Percentiles rank a stretch among this genome's conserved stretches.
Evolutionary conservation across 2,888 invertebrate species (phyloP).

Genomic region (Serrognathus titanus): DNA sequence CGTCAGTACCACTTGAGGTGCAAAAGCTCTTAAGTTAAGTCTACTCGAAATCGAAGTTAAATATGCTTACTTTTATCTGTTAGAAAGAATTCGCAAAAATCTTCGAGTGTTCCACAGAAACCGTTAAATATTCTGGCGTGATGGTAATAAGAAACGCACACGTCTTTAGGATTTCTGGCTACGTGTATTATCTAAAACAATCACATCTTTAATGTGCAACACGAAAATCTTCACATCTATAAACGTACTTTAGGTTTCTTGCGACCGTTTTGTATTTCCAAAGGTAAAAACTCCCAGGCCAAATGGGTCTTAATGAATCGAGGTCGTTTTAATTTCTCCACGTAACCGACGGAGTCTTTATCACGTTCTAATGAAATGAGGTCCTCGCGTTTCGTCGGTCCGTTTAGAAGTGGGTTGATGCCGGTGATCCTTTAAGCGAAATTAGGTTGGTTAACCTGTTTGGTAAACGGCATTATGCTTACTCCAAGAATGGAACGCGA

Average conservation of each 20-base stretch:
- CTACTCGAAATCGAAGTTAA: too few relatives aligned
- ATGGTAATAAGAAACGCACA: conserved; percentile 22
- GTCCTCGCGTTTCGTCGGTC: not conserved
- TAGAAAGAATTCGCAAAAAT: conserved; percentile 11
- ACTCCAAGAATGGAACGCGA: conserved; percentile 72
- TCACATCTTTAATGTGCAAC: too few relatives aligned
- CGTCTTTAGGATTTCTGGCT: conserved; percentile 24
- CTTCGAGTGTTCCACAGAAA: conserved; percentile 40
- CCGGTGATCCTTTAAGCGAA: too few relatives aligned
- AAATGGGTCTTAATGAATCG: conserved; percentile 26
- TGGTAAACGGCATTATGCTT: conserved; percentile 39
- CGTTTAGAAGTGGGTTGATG: not conserved
- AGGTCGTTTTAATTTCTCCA: not conserved
- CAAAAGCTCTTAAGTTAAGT: too few relatives aligned
- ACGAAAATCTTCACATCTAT: not conserved
- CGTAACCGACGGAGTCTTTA: not conserved
- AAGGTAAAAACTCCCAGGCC: conserved; percentile 23
- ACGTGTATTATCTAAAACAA: conserved; percentile 26
- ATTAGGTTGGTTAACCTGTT: conserved; percentile 13
- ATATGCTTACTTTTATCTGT: conserved; percentile 57
- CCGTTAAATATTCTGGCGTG: conserved; percentile 46
- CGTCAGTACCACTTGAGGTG: too few relatives aligned
- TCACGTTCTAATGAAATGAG: not conserved
- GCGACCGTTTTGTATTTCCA: conserved; percentile 33
- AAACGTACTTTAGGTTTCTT: conserved; percentile 30